These are phyloP conservation scores for Mellivora capensis DNA, from an alignment of 2,113 vertebrate genomes.

Conservation along the genomic window DNA sequence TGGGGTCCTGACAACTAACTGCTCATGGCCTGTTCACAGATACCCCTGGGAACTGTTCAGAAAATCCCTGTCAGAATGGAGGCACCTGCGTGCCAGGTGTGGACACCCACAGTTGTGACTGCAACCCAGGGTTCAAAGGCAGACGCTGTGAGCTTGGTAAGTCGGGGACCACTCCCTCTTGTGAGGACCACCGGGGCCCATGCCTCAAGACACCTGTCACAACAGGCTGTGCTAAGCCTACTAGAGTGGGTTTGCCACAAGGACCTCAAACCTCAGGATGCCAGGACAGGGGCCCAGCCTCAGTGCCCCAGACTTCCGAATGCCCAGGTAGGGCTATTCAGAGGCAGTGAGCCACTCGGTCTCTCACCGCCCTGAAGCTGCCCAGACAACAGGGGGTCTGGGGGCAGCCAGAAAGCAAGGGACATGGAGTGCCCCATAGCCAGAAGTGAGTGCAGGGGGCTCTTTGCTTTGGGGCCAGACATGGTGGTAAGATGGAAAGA, in stretches of 20 bases:
- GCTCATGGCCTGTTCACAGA: conserved; percentile 55
- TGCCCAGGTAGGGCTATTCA: background rate
- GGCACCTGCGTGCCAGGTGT: conserved; percentile 84
- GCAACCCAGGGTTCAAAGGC: conserved; percentile 89
- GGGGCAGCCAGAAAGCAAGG: background rate
- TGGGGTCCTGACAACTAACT: background rate
- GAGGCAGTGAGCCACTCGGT: background rate
- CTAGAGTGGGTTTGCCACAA: background rate
- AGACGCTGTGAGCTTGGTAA: conserved; percentile 92
- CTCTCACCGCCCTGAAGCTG: background rate
- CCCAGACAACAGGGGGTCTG: background rate
- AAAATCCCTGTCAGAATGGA: conserved; percentile 83
- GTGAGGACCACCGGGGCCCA: background rate
- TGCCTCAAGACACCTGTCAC: background rate
- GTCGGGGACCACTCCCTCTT: conserved; percentile 50
- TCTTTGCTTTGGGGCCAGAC: background rate
- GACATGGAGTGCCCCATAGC: no score
- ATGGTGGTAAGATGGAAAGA: fast-evolving
- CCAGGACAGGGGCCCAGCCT: background rate
- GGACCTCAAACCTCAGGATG: background rate
- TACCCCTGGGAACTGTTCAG: conserved; percentile 72
- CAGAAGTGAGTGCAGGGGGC: background rate
- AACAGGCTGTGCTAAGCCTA: background rate
- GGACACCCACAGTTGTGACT: conserved; percentile 85
- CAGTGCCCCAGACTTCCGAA: background rate